Percentiles rank a stretch among this genome's conserved stretches.
Conservation (phyloP, 2,113 vertebrate species). For the Cyanistes caeruleus region DNA sequence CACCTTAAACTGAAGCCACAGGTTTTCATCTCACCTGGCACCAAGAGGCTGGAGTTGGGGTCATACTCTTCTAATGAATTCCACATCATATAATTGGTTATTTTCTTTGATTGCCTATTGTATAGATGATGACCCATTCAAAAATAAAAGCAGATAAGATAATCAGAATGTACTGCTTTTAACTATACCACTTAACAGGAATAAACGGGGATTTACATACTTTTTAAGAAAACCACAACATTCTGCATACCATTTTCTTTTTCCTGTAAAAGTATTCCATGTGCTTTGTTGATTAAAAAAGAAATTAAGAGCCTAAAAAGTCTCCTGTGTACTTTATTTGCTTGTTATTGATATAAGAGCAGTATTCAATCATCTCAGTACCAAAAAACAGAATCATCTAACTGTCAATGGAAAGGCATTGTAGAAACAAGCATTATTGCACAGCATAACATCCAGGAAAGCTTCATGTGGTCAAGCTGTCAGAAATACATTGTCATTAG, state of each 20-base stretch:
- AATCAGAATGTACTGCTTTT: neutral
- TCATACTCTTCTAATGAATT: neutral
- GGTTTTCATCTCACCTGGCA: neutral
- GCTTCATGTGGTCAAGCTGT: neutral
- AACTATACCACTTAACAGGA: neutral
- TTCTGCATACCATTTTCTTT: constrained; percentile 3
- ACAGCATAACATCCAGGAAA: neutral
- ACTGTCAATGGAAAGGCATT: neutral
- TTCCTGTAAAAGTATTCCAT: neutral
- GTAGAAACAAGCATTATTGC: neutral
- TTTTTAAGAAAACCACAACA: neutral
- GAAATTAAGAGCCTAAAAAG: neutral
- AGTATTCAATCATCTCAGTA: neutral
- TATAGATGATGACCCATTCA: neutral
- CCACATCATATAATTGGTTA: neutral
- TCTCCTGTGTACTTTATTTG: neutral
- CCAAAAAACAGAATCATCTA: neutral
- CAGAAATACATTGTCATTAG: neutral
- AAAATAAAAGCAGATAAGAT: neutral
- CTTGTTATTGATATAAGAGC: neutral
- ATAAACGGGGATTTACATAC: neutral
- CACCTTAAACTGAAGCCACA: neutral
- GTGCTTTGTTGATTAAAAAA: neutral
- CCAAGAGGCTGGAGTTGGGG: neutral
- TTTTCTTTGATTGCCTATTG: neutral